Base-by-base conservation (phyloP, 2,113 vertebrate species). In the Budorcas taxicolor region DNA sequence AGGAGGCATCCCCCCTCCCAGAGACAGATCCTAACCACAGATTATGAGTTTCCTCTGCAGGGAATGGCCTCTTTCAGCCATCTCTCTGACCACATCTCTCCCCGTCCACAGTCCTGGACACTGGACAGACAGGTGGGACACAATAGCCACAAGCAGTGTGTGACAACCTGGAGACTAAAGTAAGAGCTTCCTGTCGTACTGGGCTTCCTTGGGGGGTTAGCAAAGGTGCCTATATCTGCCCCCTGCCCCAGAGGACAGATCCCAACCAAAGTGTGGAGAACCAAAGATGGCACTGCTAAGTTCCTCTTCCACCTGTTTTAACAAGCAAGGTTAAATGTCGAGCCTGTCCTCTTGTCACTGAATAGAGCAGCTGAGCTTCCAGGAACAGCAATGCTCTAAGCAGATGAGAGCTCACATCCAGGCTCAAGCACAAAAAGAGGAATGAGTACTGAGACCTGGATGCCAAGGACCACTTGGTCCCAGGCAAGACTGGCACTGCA, bases 111-210 rank as follows among this genome's bases (percentile, higher is more conserved):
- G 84, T 47, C 87, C 47, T 88, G 53, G 74, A n/a, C 78, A 85
- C 5, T 81, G 14, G 64, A 64, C 19, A 97, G 58, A 86, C 3
- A 36, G 53, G 33, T 67, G 74, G 33, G 50, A 81, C 12, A 87
- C 3, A 10, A 81, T 0, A 76, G 29, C 15, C 29, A 50, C 12
- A 90, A 93, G 55, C 45, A 64, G 15, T 43, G 16, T 86, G 40
- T 95, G 62, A 74, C 45, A 93, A 33, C n/a, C 81, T 97, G 21
- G 15, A 78, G 52, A 64, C 67, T 91, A 96, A 89, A 93, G 67
- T 58, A 93, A 90, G 91, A 93, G 83, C 84, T 92, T 95, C 16
- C n/a, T 58, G 25, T 84, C 71, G 91, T 36, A 40, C 0, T 40
- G 60, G 31, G 14, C 45, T 93, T 25, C 55, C 4, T 4, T 50